Evolutionary conservation across 2,797 vertebrate species (phyloP).

Genomic region (Sparus aurata): DNA sequence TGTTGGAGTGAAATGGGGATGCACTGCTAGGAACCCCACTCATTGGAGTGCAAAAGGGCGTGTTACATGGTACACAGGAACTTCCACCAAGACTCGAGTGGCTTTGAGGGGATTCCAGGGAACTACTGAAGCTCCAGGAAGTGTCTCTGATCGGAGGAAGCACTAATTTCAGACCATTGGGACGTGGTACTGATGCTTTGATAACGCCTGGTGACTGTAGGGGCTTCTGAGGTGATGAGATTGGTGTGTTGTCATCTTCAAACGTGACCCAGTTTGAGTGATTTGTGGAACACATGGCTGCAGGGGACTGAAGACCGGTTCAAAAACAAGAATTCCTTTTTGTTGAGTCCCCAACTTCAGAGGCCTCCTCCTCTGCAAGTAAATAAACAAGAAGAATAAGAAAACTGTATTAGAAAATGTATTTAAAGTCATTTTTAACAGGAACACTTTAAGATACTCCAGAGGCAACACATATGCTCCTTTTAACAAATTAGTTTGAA

Average conservation of each 20-base stretch:
- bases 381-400: slow-evolving; percentile 25
- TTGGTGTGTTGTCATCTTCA: slow-evolving; percentile 91
- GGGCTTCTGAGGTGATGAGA: slow-evolving; percentile 88
- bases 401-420: neutral
- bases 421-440: neutral
- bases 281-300: slow-evolving; percentile 94
- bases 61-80: slow-evolving; percentile 91
- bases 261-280: slow-evolving; percentile 98
- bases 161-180: slow-evolving; percentile 92
- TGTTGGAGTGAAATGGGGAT: slow-evolving; percentile 81
- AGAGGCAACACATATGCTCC: neutral
- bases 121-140: slow-evolving; percentile 86
- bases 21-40: slow-evolving; percentile 84
- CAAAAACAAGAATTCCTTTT: slow-evolving; percentile 49
- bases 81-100: slow-evolving; percentile 86
- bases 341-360: slow-evolving; percentile 33
- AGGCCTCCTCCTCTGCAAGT: slow-evolving; percentile 64
- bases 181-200: slow-evolving; percentile 86
- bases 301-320: slow-evolving; percentile 16
- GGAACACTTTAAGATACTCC: neutral
- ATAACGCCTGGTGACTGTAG: slow-evolving; percentile 70
- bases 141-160: slow-evolving; percentile 87
- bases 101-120: slow-evolving; percentile 89
- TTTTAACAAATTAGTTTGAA: slow-evolving; percentile 20
- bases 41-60: slow-evolving; percentile 92